These are phyloP conservation scores for Rhysida immarginata DNA, from an alignment of 1,140 invertebrate genomes.

Conservation along the genomic window DNA sequence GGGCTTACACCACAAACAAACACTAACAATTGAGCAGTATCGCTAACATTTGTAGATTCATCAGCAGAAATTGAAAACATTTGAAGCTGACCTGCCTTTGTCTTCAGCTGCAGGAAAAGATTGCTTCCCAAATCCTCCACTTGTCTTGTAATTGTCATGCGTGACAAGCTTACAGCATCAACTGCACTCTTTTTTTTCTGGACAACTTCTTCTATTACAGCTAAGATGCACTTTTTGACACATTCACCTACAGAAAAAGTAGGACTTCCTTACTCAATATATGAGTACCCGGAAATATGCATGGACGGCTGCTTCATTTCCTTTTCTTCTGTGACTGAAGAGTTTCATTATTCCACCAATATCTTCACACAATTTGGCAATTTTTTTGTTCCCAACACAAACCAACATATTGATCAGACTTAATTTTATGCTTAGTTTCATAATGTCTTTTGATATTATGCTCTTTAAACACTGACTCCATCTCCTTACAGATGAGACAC, in stretches of 20 bases:
- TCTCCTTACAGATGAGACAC: slow-evolving; percentile 23
- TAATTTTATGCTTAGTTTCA: slow-evolving; percentile 1
- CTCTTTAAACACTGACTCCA: slow-evolving; percentile 21
- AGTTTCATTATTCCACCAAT: not conserved
- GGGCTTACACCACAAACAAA: slow-evolving; percentile 23
- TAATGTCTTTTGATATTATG: slow-evolving; percentile 24
- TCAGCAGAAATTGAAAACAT: slow-evolving; percentile 24
- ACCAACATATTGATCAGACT: too few relatives aligned
- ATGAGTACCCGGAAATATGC: slow-evolving; percentile 10
- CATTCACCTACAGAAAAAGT: slow-evolving; percentile 18
- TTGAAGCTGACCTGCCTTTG: slow-evolving; percentile 17
- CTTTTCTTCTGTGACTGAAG: not conserved
- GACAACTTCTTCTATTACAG: slow-evolving; percentile 16
- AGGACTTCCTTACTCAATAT: slow-evolving; percentile 13
- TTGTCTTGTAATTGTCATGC: slow-evolving; percentile 20
- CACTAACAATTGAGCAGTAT: slow-evolving; percentile 20
- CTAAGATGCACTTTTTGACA: slow-evolving; percentile 16
- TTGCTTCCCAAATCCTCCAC: slow-evolving; percentile 20
- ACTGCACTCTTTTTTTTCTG: slow-evolving; percentile 16
- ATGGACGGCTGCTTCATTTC: slow-evolving; percentile 10
- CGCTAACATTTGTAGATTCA: slow-evolving; percentile 23
- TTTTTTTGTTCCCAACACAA: too few relatives aligned
- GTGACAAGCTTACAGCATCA: slow-evolving; percentile 18
- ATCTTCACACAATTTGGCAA: not conserved
- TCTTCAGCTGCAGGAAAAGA: slow-evolving; percentile 17